These are phyloP conservation scores for Sphaerophoria taeniata DNA, from an alignment of 2,888 invertebrate species.

Conservation along the genomic window DNA sequence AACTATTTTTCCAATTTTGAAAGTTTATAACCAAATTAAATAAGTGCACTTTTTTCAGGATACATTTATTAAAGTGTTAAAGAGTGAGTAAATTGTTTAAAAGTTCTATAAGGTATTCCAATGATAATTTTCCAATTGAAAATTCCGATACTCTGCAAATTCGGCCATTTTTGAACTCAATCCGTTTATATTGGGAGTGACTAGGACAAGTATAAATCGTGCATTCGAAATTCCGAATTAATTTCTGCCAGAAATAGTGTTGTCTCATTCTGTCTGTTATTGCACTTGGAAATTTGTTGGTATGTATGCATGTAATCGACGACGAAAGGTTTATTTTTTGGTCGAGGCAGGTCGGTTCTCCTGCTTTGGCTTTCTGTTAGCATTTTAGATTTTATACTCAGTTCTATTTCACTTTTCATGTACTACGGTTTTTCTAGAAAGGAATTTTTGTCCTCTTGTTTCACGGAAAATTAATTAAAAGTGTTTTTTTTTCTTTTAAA, in stretches of 20 bases:
- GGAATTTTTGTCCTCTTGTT: constrained; percentile 41
- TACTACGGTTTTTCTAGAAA: constrained; percentile 37
- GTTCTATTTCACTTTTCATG: constrained; percentile 63
- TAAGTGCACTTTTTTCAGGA: constrained; percentile 26
- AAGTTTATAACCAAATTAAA: constrained; percentile 24
- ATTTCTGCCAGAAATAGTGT: constrained; percentile 1
- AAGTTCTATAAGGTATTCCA: constrained; percentile 35
- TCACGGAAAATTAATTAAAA: background rate
- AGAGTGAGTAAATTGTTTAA: constrained; percentile 59
- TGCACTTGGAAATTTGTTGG: constrained; percentile 53
- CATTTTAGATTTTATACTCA: constrained; percentile 23
- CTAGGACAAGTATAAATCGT: constrained; percentile 18
- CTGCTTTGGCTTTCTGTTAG: constrained; percentile 34
- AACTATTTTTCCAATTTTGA: constrained; percentile 13
- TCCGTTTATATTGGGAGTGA: constrained; percentile 45
- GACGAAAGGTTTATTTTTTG: constrained; percentile 43
- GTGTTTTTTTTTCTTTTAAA: constrained; percentile 10
- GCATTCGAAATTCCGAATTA: constrained; percentile 10
- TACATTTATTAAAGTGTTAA: constrained; percentile 27
- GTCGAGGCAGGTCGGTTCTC: constrained; percentile 45
- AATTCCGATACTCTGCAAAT: constrained; percentile 66
- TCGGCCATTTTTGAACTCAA: constrained; percentile 66
- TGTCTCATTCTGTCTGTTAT: constrained; percentile 64
- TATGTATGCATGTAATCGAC: constrained; percentile 59
- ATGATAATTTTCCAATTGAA: constrained; percentile 49